These are phyloP conservation scores for Diorhabda elongata DNA, from an alignment of 1,140 invertebrate species.

Conservation along the genomic window DNA sequence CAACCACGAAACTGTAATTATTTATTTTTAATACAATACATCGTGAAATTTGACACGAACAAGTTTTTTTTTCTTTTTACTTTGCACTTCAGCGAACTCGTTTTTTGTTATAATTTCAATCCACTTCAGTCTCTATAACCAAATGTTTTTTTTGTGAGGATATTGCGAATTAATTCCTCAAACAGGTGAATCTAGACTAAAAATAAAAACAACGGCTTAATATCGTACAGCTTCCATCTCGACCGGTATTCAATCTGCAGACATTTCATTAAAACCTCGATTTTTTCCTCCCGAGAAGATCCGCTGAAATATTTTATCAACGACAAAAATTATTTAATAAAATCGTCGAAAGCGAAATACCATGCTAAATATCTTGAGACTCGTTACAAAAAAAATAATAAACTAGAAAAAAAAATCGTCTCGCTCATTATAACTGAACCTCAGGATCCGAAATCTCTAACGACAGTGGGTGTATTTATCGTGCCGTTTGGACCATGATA, in stretches of 20 bases:
- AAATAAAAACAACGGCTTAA: neutral
- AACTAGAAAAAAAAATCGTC: slow-evolving; percentile 7
- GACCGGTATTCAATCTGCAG: neutral
- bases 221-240: neutral
- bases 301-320: neutral
- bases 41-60: too few relatives aligned
- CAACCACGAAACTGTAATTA: too few relatives aligned
- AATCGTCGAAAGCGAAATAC: neutral
- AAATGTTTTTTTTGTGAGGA: too few relatives aligned
- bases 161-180: too few relatives aligned
- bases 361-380: slow-evolving; percentile 5
- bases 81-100: too few relatives aligned
- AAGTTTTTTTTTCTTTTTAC: too few relatives aligned
- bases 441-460: slow-evolving; percentile 8
- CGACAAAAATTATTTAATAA: neutral
- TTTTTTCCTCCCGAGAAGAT: neutral
- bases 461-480: neutral
- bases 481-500: neutral
- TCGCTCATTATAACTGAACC: slow-evolving; percentile 10
- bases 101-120: too few relatives aligned
- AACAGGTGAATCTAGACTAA: neutral
- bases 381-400: neutral
- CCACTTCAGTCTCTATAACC: too few relatives aligned
- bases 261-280: slow-evolving; percentile 2
- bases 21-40: too few relatives aligned